Percentiles rank a stretch among this genome's conserved stretches.
These are phyloP conservation scores for Lerema accius DNA, from an alignment of 1,140 invertebrate genomes.

Conservation along the genomic window DNA sequence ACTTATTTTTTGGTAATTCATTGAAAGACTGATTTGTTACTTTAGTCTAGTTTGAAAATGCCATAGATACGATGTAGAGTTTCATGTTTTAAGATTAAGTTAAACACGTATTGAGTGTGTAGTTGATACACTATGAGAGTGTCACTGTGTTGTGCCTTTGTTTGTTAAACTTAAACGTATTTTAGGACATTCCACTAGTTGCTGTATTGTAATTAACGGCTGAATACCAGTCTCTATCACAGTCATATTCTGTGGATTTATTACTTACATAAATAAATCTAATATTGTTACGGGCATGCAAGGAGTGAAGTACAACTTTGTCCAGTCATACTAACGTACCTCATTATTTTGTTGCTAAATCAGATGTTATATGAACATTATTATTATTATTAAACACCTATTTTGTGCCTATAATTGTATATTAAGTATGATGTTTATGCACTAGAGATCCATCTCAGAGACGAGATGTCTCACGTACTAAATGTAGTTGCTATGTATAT, in stretches of 20 bases:
- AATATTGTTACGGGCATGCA: conserved; percentile 32
- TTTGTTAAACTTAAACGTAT: conserved; percentile 71
- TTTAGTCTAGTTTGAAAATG: conserved; percentile 82
- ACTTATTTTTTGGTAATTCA: conserved; percentile 75
- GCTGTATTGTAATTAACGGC: conserved; percentile 59
- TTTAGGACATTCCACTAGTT: conserved; percentile 79
- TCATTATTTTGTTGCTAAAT: conserved; percentile 71
- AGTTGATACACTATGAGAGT: conserved; percentile 65
- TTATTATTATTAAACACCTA: conserved; percentile 66
- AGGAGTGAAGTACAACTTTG: conserved; percentile 41
- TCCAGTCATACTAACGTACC: conserved; percentile 55
- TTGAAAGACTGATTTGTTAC: conserved; percentile 81
- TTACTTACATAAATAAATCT: conserved; percentile 21
- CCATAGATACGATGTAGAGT: conserved; percentile 77
- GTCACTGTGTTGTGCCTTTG: conserved; percentile 77
- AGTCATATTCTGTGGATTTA: conserved; percentile 23
- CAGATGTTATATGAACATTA: conserved; percentile 64
- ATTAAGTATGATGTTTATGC: conserved; percentile 69
- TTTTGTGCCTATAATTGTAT: conserved; percentile 76
- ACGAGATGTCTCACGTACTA: conserved; percentile 64
- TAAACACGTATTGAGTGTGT: conserved; percentile 64
- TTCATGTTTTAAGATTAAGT: conserved; percentile 65
- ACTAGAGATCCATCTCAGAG: conserved; percentile 62
- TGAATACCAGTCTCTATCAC: conserved; percentile 30
- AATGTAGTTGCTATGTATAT: conserved; percentile 72